These are phyloP conservation scores for Ormyrus nitidulus DNA, from an alignment of 2,888 invertebrate genomes.

Conservation along the genomic window DNA sequence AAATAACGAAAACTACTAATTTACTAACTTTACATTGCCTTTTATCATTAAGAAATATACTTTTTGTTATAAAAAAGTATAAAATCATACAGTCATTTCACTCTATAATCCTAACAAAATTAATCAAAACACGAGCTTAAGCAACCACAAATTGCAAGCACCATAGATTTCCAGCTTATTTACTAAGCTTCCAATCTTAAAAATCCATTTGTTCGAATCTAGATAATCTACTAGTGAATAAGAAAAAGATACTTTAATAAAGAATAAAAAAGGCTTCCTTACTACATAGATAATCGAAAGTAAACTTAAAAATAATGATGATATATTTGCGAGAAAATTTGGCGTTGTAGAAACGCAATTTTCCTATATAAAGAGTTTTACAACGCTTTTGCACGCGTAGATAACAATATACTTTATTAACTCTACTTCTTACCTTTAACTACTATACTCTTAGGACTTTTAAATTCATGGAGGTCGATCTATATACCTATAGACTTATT, in stretches of 20 bases:
- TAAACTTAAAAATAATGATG: conserved; percentile 38
- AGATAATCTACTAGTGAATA: conserved; percentile 10
- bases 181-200: conserved; percentile 31
- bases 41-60: conserved; percentile 50
- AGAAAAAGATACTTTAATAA: conserved; percentile 16
- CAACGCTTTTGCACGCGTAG: conserved; percentile 54
- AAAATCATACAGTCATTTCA: conserved; percentile 27
- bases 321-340: conserved; percentile 12
- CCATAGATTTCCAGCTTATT: conserved; percentile 26
- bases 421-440: conserved; percentile 30
- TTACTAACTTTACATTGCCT: conserved; percentile 49
- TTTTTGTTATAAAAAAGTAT: conserved; percentile 44
- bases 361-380: conserved; percentile 45
- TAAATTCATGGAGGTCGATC: conserved; percentile 6
- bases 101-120: conserved; percentile 7
- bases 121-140: conserved; percentile 55
- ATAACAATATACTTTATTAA: conserved; percentile 29
- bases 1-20: conserved; percentile 43
- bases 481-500: conserved; percentile 17
- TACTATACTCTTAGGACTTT: conserved; percentile 24
- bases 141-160: conserved; percentile 30
- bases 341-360: conserved; percentile 31
- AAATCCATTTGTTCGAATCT: conserved; percentile 18
- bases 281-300: conserved; percentile 45
- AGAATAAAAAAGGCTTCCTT: conserved; percentile 46